These are phyloP conservation scores for Hyposoter dolosus DNA, from an alignment of 2,888 invertebrate species.

Conservation along the genomic window DNA sequence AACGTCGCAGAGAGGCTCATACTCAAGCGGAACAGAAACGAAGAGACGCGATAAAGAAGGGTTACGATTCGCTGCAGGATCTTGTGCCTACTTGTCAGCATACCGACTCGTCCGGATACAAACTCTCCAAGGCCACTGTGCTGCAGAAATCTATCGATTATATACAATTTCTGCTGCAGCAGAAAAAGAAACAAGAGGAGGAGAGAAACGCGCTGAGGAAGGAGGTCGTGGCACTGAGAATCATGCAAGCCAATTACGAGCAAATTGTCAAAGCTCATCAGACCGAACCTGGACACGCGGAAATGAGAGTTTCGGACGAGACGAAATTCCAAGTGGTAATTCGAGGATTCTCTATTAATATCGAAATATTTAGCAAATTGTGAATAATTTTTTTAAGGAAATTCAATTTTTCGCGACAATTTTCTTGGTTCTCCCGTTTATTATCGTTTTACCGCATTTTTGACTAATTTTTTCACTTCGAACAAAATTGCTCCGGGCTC, in stretches of 20 bases:
- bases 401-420: no score
- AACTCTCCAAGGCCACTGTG: conserved; percentile 97
- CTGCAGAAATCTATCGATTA: conserved; percentile 98
- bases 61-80: conserved; percentile 97
- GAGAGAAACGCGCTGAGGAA: conserved; percentile 95
- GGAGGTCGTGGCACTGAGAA: conserved; percentile 96
- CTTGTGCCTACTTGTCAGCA: conserved; percentile 97
- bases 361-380: background rate
- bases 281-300: conserved; percentile 94
- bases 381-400: no score
- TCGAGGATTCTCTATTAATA: conserved; percentile 3
- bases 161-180: conserved; percentile 95
- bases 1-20: conserved; percentile 96
- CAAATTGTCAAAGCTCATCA: conserved; percentile 98
- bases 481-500: no score
- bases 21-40: conserved; percentile 98
- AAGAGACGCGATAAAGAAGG: conserved; percentile 98
- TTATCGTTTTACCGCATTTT: no score
- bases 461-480: no score
- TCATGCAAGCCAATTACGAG: conserved; percentile 96
- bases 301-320: conserved; percentile 96
- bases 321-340: conserved; percentile 98
- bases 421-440: no score
- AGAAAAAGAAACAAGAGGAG: conserved; percentile 97
- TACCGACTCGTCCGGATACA: conserved; percentile 95